A percentile compares a stretch with the other conserved stretches of the same genome.
phyloP scores from a whole-genome alignment of 2,888 invertebrate species.

The Pseudoips prasinana region DNA sequence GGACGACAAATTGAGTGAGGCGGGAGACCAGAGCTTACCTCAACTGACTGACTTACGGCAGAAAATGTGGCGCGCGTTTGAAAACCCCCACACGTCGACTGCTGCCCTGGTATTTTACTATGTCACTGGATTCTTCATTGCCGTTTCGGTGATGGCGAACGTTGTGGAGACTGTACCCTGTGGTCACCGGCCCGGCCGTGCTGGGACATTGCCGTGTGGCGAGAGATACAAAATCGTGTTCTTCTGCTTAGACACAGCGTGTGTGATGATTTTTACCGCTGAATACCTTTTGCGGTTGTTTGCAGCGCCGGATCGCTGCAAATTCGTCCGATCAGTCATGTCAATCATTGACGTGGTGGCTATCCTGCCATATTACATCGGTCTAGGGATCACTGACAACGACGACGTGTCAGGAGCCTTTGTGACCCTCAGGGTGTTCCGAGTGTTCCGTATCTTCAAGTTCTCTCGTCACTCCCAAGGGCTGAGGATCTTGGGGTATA shows the following conservation, averaged over 20 bases:
- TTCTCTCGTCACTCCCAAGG: conserved; percentile 99
- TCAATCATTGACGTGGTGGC: conserved; percentile 99
- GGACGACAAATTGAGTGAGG: conserved; percentile 97
- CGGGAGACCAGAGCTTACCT: conserved; percentile 93
- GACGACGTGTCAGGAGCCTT: conserved; percentile 99
- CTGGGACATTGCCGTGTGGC: conserved; percentile 96
- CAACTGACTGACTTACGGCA: conserved; percentile 94
- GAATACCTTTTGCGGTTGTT: conserved; percentile 97
- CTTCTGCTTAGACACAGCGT: conserved; percentile 99
- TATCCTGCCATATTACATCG: conserved; percentile 99
- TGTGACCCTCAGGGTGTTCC: conserved; percentile 98
- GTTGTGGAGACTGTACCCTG: conserved; percentile 99
- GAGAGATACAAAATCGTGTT: conserved; percentile 99
- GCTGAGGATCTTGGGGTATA: conserved; percentile 98
- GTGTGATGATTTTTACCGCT: conserved; percentile 99
- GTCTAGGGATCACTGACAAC: conserved; percentile 98
- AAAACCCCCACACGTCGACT: conserved; percentile 99
- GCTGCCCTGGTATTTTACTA: conserved; percentile 99
- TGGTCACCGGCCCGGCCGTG: conserved; percentile 92
- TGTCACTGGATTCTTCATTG: conserved; percentile 99
- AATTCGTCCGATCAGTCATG: conserved; percentile 99
- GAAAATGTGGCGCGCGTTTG: conserved; percentile 99
- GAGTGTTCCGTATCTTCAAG: conserved; percentile 99
- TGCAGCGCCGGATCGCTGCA: conserved; percentile 99
- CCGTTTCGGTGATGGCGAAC: conserved; percentile 99